Base-by-base conservation (phyloP, 2,797 vertebrate species). In the Adelosebastes latens region DNA sequence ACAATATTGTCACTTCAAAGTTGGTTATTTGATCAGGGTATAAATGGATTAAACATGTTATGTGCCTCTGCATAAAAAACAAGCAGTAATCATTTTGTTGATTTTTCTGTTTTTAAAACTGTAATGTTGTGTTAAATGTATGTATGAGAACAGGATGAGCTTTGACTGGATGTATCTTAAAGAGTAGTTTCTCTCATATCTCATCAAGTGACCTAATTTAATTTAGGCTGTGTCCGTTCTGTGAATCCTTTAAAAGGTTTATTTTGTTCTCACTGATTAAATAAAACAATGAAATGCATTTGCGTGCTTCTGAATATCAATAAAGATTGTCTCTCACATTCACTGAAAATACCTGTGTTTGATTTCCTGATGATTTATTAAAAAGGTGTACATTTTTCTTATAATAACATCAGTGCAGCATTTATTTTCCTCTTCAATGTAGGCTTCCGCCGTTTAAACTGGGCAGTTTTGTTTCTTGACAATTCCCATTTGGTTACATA, bases 51-150 rank as follows among this genome's bases (percentile, higher is more conserved):
- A 31, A 81, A 80, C 68, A 52, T 69, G 42, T 62, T 85, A 46
- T 75, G 92, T 93, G 92, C 90, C 91, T 93, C 82, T 25, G 64
- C n/a, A 22, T 52, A 20, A 69, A 72, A 64, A 39, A 39, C 9
- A 64, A 58, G 62, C 55, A 31, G 31, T 25, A 60, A 46, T 32
- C 0, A 5, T 49, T 55, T 73, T 22, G 63, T 59, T 62, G 9
- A 36, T 67, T 79, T 59, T 52, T 46, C 75, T 29, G 75, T 77
- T 46, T 77, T 20, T 31, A 22, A 24, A 14, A 46, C 20, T 72
- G 5, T n/a, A 56, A 53, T 46, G 7, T 64, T 61, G 20, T 71
- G 18, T 58, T 68, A 5, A 70, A 67, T 75, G 34, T 27, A 36
- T 77, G 22, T 18, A 22, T 53, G 9, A 67, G 29, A 72, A 32